A percentile compares a stretch with the other conserved stretches of the same genome.
Conservation (phyloP, 2,113 vertebrate genomes). For the Esox niger region DNA sequence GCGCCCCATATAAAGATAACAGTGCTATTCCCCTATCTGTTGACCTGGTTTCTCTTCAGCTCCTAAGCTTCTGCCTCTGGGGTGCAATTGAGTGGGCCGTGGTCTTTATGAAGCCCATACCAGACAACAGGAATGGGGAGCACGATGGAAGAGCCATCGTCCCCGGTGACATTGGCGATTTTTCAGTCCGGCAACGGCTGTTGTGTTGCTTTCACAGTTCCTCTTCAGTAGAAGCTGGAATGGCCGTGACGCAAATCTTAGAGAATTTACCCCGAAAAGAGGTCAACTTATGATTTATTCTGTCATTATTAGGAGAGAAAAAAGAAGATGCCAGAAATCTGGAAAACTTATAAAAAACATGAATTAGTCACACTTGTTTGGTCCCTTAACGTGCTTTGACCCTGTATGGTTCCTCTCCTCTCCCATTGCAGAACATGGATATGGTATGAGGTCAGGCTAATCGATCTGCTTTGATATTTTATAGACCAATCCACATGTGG, state of each 20-base stretch:
- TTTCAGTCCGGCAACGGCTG: too few relatives aligned
- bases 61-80: conserved; percentile 53
- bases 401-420: background rate
- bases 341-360: too few relatives aligned
- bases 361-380: conserved; percentile 32
- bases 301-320: background rate
- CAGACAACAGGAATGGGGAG: conserved; percentile 55
- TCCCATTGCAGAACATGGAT: conserved; percentile 10
- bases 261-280: too few relatives aligned
- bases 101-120: conserved; percentile 47
- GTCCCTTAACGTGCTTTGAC: conserved; percentile 39
- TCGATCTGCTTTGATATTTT: conserved; percentile 63
- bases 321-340: conserved; percentile 9
- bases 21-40: conserved; percentile 58
- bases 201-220: too few relatives aligned
- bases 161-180: conserved; percentile 43
- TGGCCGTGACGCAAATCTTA: too few relatives aligned
- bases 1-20: conserved; percentile 60
- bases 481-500: conserved; percentile 46
- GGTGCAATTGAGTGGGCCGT: conserved; percentile 59
- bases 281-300: too few relatives aligned
- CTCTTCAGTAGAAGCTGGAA: too few relatives aligned
- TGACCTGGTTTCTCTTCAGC: conserved; percentile 67
- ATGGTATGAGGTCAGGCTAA: conserved; percentile 47
- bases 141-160: conserved; percentile 52